These are phyloP conservation scores for Nesometra sesokonis DNA, from an alignment of 35 echinoderm and acorn worm genomes.

Conservation along the genomic window DNA sequence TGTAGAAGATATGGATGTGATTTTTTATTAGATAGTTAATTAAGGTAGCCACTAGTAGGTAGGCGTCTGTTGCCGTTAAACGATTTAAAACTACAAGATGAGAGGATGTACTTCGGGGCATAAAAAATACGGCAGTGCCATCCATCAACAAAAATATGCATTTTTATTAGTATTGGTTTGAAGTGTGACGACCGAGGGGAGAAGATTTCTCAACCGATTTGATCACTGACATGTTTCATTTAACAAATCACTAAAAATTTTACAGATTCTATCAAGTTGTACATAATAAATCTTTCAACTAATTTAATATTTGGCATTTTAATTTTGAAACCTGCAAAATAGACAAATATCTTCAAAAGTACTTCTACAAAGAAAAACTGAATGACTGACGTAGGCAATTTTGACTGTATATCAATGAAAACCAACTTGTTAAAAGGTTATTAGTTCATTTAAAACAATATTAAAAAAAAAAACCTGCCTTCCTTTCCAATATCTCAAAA, in stretches of 20 bases:
- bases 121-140: not conserved
- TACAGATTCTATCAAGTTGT: too few relatives aligned
- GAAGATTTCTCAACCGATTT: not conserved
- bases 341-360: too few relatives aligned
- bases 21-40: not conserved
- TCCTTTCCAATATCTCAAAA: not conserved
- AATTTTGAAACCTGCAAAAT: too few relatives aligned
- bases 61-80: not conserved
- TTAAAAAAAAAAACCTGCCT: not conserved
- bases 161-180: not conserved
- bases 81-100: not conserved
- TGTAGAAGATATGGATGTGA: not conserved
- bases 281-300: too few relatives aligned
- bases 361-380: too few relatives aligned
- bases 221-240: not conserved
- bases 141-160: not conserved
- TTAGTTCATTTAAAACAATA: too few relatives aligned
- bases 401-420: too few relatives aligned
- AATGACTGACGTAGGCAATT: too few relatives aligned
- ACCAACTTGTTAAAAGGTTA: too few relatives aligned
- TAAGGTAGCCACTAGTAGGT: not conserved
- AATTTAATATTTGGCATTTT: too few relatives aligned
- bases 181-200: not conserved
- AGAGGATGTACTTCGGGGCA: not conserved
- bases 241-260: not conserved